A percentile compares a stretch with the other conserved stretches of the same genome.
Conservation (phyloP, 2,797 vertebrate genomes). For the Sarcoramphus papa region DNA sequence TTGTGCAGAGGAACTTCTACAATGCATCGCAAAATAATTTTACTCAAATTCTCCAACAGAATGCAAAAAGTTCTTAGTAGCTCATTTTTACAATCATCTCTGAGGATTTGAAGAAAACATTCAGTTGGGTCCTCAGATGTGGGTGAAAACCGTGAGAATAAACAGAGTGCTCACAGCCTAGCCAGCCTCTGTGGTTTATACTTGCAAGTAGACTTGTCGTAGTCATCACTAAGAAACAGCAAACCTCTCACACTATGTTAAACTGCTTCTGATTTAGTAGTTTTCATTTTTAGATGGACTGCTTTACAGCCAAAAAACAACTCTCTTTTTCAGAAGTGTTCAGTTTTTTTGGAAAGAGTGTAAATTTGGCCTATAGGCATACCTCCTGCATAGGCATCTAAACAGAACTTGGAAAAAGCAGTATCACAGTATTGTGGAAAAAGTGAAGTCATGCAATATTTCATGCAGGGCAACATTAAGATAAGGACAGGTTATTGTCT, state of each 20-base stretch:
- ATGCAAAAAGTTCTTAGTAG: neutral
- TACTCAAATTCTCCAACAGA: accelerated
- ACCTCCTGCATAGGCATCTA: neutral
- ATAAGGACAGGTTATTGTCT: slow-evolving; percentile 3
- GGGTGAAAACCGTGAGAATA: accelerated
- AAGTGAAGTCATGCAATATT: slow-evolving; percentile 64
- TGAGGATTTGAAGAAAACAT: neutral
- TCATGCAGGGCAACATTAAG: slow-evolving; percentile 50
- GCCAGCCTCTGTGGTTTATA: neutral
- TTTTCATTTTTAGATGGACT: neutral
- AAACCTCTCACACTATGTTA: accelerated
- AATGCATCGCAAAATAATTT: accelerated
- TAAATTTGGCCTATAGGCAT: neutral
- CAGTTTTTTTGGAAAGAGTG: neutral
- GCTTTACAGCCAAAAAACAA: neutral
- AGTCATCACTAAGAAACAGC: neutral
- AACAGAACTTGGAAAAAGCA: slow-evolving; percentile 50
- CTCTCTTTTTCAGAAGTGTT: neutral
- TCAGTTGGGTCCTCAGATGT: neutral
- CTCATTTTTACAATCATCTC: accelerated
- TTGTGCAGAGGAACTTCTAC: neutral
- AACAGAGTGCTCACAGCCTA: neutral
- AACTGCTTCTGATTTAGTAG: neutral
- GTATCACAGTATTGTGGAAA: neutral
- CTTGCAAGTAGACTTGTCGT: accelerated